Evolutionary conservation across 2,888 invertebrate genomes (phyloP).

Genomic region (Seladonia tumulorum): DNA sequence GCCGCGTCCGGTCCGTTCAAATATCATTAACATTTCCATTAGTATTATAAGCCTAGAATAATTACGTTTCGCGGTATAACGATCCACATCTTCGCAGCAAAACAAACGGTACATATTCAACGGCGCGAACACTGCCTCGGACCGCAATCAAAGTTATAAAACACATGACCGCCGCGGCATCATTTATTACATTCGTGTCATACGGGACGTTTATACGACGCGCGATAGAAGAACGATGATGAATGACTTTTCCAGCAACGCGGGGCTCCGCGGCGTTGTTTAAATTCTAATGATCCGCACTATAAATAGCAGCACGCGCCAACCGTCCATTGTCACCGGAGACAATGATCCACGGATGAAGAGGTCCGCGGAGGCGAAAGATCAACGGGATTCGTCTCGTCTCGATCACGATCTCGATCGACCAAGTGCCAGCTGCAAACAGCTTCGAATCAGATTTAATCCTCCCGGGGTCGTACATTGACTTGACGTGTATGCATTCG

Average conservation of each 20-base stretch:
- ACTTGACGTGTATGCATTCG: constrained; percentile 51
- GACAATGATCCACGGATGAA: constrained; percentile 62
- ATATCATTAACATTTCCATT: not conserved
- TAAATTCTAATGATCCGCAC: constrained; percentile 67
- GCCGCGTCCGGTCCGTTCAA: not conserved
- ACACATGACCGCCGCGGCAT: constrained; percentile 27
- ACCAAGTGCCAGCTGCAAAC: constrained; percentile 64
- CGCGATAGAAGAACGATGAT: constrained; percentile 55
- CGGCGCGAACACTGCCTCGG: constrained; percentile 2
- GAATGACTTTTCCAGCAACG: constrained; percentile 48
- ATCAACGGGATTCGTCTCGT: constrained; percentile 66
- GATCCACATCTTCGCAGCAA: not conserved
- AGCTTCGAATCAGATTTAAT: constrained; percentile 64
- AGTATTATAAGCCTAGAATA: not conserved
- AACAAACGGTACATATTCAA: not conserved
- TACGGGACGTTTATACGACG: constrained; percentile 45
- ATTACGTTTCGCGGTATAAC: not conserved
- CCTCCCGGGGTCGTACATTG: constrained; percentile 64
- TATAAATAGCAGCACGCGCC: constrained; percentile 70
- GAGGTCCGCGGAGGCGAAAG: constrained; percentile 42
- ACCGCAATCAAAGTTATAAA: constrained; percentile 47
- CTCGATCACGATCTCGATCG: constrained; percentile 60
- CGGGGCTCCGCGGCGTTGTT: constrained; percentile 62
- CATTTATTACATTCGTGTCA: constrained; percentile 50
- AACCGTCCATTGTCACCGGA: constrained; percentile 59